These are phyloP conservation scores for Rhombomys opimus DNA, from an alignment of 2,113 vertebrate genomes.

Conservation along the genomic window DNA sequence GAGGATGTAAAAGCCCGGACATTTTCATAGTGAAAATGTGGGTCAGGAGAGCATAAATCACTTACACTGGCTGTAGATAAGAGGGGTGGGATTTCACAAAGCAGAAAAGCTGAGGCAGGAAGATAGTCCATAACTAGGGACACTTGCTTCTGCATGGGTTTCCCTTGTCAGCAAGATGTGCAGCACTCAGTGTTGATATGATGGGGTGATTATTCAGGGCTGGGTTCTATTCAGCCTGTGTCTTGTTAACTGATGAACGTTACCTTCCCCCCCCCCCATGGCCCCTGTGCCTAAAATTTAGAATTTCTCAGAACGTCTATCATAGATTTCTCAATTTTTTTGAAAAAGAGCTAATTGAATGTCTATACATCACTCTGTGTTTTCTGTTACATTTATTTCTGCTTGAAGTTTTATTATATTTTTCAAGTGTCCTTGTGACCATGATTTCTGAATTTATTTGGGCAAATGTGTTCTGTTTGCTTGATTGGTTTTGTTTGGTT, in stretches of 20 bases:
- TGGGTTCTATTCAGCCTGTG: neutral
- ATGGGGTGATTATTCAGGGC: neutral
- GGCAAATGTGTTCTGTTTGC: neutral
- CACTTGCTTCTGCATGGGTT: neutral
- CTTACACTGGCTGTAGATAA: neutral
- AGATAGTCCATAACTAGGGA: neutral
- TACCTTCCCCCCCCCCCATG: no score
- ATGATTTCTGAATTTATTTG: neutral
- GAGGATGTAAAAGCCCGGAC: neutral
- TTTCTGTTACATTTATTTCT: neutral
- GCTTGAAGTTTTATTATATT: neutral
- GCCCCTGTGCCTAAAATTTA: neutral
- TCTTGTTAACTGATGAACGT: neutral
- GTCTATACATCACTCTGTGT: neutral
- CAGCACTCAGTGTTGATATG: no score
- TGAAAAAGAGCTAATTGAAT: neutral
- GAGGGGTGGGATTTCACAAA: neutral
- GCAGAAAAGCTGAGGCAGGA: neutral
- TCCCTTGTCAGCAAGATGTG: neutral
- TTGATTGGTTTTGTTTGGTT: neutral
- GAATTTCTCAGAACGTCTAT: neutral
- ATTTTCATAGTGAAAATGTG: neutral
- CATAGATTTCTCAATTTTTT: neutral
- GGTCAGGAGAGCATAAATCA: neutral
- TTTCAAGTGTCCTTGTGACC: no score